Evolutionary conservation across 2,113 vertebrate genomes (phyloP).

Genomic region (Edolisoma coerulescens): DNA sequence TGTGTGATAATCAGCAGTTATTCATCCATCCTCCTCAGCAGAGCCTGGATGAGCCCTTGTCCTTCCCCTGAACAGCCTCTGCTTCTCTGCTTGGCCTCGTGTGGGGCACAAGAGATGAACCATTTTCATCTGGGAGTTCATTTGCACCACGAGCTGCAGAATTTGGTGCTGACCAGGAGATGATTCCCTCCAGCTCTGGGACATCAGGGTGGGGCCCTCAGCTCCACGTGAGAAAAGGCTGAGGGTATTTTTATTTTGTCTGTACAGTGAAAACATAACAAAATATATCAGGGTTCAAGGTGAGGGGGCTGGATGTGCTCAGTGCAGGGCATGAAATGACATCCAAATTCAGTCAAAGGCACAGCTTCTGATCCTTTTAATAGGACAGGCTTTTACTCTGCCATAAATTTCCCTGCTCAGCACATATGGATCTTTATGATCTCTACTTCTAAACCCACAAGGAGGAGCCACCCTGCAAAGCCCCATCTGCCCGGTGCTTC

Average conservation of each 20-base stretch:
- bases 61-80: neutral
- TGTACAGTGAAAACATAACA: neutral
- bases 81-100: neutral
- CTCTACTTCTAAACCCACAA: neutral
- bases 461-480: neutral
- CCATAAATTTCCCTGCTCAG: neutral
- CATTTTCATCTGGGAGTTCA: neutral
- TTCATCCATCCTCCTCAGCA: neutral
- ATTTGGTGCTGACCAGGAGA: neutral
- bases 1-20: neutral
- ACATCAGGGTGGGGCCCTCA: neutral
- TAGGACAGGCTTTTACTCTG: neutral
- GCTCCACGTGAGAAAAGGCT: accelerated
- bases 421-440: neutral
- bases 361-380: neutral
- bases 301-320: neutral
- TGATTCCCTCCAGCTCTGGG: neutral
- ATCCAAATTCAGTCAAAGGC: neutral
- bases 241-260: neutral
- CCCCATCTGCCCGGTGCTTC: neutral
- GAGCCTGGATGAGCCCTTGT: neutral
- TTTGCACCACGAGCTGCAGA: neutral
- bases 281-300: neutral
- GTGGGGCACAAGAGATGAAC: neutral
- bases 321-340: neutral